Evolutionary conservation across 2,888 invertebrate genomes (phyloP), one percentile per base, ranked within the genome.

Genomic region (Brachycybe producta): DNA sequence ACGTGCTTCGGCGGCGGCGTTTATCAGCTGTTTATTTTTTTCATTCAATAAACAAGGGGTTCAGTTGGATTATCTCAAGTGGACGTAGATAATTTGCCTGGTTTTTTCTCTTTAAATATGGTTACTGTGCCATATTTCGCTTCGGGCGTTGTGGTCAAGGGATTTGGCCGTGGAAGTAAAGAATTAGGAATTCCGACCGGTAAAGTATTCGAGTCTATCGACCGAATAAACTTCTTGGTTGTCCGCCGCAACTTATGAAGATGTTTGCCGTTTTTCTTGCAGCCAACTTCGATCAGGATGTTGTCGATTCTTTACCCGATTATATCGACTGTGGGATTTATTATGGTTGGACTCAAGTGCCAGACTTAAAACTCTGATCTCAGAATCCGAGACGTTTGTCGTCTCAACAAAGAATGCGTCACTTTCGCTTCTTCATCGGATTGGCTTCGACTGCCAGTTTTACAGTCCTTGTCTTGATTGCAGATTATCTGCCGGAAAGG

Each of bases 81-180:
- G 24, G n/a, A n/a, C n/a, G n/a, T n/a, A n/a, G n/a, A n/a, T n/a
- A n/a, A n/a, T n/a, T n/a, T n/a, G n/a, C n/a, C n/a, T n/a, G n/a
- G n/a, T n/a, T n/a, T n/a, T n/a, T n/a, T n/a, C n/a, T n/a, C n/a
- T n/a, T n/a, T n/a, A n/a, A n/a, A n/a, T n/a, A n/a, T n/a, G n/a
- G n/a, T n/a, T n/a, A n/a, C n/a, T 49, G 68, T 86, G 55, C 88
- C 90, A 5, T 73, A 80, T 62, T 87, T 80, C 68, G 71, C 80
- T 26, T 67, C 73, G 60, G 92, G 92, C 28, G 73, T 73, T 64
- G 88, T 98, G 19, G 79, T 92, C 0, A 80, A 82, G 64, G 97
- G 97, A 2, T 98, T 94, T 68, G 94, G 94, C 46, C 75, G 97
- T 65, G 97, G 97, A n/a, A 94, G 95, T 0, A 90, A 88, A 65